Evolutionary conservation across 2,113 vertebrate genomes (phyloP), one percentile per base, ranked within the genome.

Genomic region (Phodopus roborovskii): DNA sequence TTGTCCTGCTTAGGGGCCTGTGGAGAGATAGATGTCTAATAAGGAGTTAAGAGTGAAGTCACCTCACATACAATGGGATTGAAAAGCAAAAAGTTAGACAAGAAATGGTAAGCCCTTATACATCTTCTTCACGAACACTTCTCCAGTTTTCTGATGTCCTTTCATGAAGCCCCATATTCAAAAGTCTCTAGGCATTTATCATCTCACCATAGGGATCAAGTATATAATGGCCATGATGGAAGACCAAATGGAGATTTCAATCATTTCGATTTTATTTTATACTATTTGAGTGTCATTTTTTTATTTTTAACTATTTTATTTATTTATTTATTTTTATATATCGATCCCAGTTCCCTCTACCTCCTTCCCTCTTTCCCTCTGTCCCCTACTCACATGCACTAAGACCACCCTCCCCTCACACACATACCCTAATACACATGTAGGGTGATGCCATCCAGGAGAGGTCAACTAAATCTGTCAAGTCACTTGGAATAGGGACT

Each of bases 101-200:
- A n/a, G 1, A 36, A 79, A 20, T 3, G 15, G 0, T 17, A 20
- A 42, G 3, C 6, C 36, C 48, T 7, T 15, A 16, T 0, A 7
- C 0, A 26, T 24, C 8, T 15, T 39, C 20, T 53, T 22, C n/a
- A 36, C 28, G 53, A 33, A 4, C 6, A 39, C 4, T 4, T 24
- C 36, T 8, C 15, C 10, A 10, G 36, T 56, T 7, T 36, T 74
- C 48, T 58, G n/a, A 7, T 15, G 33, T 39, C 12, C 60, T 68
- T 68, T 17, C 9, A 10, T 8, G 22, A 36, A 12, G 13, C 7
- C 11, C 5, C 5, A 15, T 5, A 10, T 87, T 36, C 16, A 7
- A 92, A 53, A 45, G 36, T 4, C 50, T 53, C 48, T 13, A 26
- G 1, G 1, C 3, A 33, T 8, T 58, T 2, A 9, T n/a, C 2